phyloP scores from a whole-genome alignment of 2,888 invertebrate genomes.

The Eupithecia dodoneata region DNA sequence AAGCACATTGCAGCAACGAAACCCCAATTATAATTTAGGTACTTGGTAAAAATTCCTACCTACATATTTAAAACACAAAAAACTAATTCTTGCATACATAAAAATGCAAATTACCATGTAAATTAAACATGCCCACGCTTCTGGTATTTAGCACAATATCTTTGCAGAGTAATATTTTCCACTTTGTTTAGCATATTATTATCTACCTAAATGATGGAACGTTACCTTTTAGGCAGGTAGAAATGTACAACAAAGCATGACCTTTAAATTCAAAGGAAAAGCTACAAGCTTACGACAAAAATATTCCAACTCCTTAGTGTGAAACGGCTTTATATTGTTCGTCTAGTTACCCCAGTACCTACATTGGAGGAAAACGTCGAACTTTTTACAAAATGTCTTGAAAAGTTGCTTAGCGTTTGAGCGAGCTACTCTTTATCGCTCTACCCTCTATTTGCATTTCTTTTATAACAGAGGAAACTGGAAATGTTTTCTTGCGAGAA shows the following conservation, averaged over 20 bases:
- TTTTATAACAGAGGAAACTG: conserved; percentile 46
- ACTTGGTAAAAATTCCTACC: not conserved
- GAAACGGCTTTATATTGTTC: conserved; percentile 57
- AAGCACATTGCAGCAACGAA: not conserved
- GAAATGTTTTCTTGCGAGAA: conserved; percentile 39
- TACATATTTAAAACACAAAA: not conserved
- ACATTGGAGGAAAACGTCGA: conserved; percentile 52
- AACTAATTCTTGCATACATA: not conserved
- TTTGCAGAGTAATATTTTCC: conserved; percentile 1
- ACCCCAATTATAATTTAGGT: not conserved
- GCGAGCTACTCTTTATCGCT: conserved; percentile 50
- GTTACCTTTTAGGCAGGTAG: not conserved
- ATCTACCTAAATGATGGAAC: not conserved
- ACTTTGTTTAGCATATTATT: not conserved
- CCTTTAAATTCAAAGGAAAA: conserved; percentile 18
- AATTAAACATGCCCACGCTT: conserved; percentile 3
- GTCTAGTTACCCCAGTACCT: conserved; percentile 47
- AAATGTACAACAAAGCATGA: not conserved
- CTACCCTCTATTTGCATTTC: conserved; percentile 57
- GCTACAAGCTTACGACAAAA: conserved; percentile 47
- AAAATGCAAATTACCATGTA: conserved; percentile 5
- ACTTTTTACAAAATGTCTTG: conserved; percentile 59
- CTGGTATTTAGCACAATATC: conserved; percentile 8
- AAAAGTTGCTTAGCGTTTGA: conserved; percentile 58
- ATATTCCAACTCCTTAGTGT: conserved; percentile 47